Evolutionary conservation across 1,140 invertebrate species (phyloP).

Genomic region (Chironomus tepperi): DNA sequence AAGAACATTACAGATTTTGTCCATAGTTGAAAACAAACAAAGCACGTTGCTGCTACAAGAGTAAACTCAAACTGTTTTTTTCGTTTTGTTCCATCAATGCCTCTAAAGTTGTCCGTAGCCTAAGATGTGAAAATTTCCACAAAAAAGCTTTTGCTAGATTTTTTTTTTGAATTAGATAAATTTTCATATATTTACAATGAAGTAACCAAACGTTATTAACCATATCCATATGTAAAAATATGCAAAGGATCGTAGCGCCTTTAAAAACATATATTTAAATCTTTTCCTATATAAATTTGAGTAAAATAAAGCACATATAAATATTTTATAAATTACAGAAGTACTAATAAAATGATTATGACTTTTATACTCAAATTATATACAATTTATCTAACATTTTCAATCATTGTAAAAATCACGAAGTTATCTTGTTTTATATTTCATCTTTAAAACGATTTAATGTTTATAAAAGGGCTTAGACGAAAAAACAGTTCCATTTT

Average conservation of each 20-base stretch:
- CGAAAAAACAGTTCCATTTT: too few relatives aligned
- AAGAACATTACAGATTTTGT: background rate
- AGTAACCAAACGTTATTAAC: background rate
- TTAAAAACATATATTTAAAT: background rate
- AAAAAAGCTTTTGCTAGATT: background rate
- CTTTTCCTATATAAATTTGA: background rate
- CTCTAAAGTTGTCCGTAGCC: background rate
- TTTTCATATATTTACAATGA: background rate
- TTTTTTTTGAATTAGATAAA: background rate
- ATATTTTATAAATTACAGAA: too few relatives aligned
- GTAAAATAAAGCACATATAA: background rate
- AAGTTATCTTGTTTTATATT: too few relatives aligned
- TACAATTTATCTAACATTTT: too few relatives aligned
- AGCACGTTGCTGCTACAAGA: background rate
- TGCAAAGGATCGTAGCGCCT: background rate
- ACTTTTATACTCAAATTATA: too few relatives aligned
- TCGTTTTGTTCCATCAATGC: background rate
- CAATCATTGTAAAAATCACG: too few relatives aligned
- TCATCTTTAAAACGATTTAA: too few relatives aligned
- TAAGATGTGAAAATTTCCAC: too few relatives aligned
- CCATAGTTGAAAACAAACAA: background rate
- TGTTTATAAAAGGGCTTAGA: too few relatives aligned
- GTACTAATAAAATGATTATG: too few relatives aligned
- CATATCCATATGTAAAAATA: background rate
- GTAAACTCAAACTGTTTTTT: background rate